Base-by-base conservation (phyloP, 2,797 vertebrate species). In the Lindbergichthys nudifrons region DNA sequence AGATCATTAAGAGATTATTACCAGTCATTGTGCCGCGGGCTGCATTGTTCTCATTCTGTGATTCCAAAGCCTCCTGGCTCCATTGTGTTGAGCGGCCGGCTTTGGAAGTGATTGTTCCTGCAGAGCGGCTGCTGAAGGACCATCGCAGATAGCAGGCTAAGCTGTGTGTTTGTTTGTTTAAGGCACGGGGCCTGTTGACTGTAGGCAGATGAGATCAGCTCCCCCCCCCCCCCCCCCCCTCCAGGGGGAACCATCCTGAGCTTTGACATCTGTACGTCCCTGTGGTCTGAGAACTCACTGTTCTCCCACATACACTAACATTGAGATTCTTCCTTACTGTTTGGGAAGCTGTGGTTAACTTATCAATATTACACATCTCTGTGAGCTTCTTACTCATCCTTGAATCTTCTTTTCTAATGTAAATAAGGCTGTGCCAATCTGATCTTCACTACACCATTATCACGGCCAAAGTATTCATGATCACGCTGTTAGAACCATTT, bases 141-240 rank as follows among this genome's bases (percentile, higher is more conserved):
- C 88, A 89, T 90, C 80, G 62, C 86, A 91, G 90, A 92, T 92
- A 92, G 85, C 83, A 84, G 81, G 71, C 77, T 91, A 91, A 94
- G 81, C 87, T 90, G 79, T 85, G 77, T 92, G 90, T 92, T 91
- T 93, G 92, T 93, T 94, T 93, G 90, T 94, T 93, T 92, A 92
- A 92, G 89, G 89, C 89, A 91, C 79, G 73, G 83, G 83, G 86
- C 79, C 90, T 88, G 91, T 92, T 91, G 91, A 93, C 84, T 88
- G 83, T 87, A 86, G 90, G 90, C 85, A 92, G 89, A 92, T 92
- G 90, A 92, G 90, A 87, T 91, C 87, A 88, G 71, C 77, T n/a
- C 75, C 63, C 78, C 51, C 66, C 75, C 63, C 78, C 51, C 66
- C 75, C 63, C 78, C 47, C 66, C 75, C 63, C 78, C 26, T 59